Evolutionary conservation across 2,888 invertebrate species (phyloP).

Genomic region (Idaea dimidiata): DNA sequence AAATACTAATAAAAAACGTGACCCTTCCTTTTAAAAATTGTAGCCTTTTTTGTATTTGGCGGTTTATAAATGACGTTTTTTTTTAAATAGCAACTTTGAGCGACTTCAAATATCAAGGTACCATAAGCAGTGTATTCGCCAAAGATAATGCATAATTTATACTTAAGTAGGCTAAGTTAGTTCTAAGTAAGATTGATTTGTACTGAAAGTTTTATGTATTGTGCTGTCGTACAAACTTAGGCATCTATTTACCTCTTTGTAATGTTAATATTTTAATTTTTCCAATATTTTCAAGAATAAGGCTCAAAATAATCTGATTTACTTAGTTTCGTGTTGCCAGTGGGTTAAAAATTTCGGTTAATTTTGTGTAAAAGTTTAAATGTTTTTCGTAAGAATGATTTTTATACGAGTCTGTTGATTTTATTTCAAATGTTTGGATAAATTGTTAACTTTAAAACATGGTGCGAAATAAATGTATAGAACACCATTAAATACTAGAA

Average conservation of each 20-base stretch:
- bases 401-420: not conserved
- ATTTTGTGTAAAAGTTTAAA: not conserved
- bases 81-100: conserved; percentile 31
- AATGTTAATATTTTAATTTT: not conserved
- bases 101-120: conserved; percentile 57
- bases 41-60: too few relatives aligned
- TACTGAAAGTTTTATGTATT: conserved; percentile 23
- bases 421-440: not conserved
- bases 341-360: not conserved
- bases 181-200: conserved; percentile 42
- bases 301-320: not conserved
- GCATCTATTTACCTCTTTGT: too few relatives aligned
- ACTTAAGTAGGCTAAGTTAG: conserved; percentile 51
- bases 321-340: not conserved
- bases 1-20: too few relatives aligned
- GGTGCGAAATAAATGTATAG: conserved; percentile 8
- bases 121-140: conserved; percentile 77
- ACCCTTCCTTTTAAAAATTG: too few relatives aligned
- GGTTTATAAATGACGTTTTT: conserved; percentile 25
- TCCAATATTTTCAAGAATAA: not conserved
- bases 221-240: not conserved
- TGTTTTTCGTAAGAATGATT: not conserved
- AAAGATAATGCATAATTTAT: conserved; percentile 79
- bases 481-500: conserved; percentile 4
- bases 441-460: conserved; percentile 2